phyloP scores from a whole-genome alignment of 2,113 vertebrate genomes.

The Cricetomys ansorgei region DNA sequence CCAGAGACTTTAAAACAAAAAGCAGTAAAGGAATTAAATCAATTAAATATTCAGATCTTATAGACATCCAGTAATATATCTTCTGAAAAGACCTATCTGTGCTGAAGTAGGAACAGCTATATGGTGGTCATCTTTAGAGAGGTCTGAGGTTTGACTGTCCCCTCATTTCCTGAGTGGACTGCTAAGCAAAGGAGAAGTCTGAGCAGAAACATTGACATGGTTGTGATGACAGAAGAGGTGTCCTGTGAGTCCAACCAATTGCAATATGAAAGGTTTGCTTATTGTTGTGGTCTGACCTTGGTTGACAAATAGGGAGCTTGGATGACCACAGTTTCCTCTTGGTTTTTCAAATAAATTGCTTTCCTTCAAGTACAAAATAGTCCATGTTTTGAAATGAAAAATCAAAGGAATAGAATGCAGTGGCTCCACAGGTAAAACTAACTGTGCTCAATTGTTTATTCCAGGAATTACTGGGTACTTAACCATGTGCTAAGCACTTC shows the following conservation, averaged over 20 bases:
- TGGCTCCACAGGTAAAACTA: constrained; percentile 8
- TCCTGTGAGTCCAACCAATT: neutral
- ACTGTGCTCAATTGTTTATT: neutral
- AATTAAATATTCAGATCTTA: constrained; percentile 64
- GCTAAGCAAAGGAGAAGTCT: neutral
- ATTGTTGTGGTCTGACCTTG: neutral
- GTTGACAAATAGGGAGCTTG: neutral
- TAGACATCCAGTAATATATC: neutral
- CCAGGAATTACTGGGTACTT: constrained; percentile 14
- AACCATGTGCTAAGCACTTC: neutral
- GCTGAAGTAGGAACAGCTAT: neutral
- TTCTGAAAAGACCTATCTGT: constrained; percentile 6
- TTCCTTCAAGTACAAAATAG: constrained; percentile 16
- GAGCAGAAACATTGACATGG: neutral
- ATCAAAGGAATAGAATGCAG: neutral
- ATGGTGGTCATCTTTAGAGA: neutral
- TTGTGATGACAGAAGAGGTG: neutral
- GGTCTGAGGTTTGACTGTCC: neutral
- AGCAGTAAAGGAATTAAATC: constrained; percentile 47
- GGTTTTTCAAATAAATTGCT: constrained; percentile 49
- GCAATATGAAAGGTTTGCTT: neutral
- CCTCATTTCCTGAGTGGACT: neutral
- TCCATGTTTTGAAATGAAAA: constrained; percentile 36
- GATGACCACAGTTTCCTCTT: neutral
- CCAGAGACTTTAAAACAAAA: constrained; percentile 46